Evolutionary conservation across 92 coral and sea anemone genomes (phyloP), one percentile per base, ranked within the genome.

Genomic region (Zoanthus sansibaricus): DNA sequence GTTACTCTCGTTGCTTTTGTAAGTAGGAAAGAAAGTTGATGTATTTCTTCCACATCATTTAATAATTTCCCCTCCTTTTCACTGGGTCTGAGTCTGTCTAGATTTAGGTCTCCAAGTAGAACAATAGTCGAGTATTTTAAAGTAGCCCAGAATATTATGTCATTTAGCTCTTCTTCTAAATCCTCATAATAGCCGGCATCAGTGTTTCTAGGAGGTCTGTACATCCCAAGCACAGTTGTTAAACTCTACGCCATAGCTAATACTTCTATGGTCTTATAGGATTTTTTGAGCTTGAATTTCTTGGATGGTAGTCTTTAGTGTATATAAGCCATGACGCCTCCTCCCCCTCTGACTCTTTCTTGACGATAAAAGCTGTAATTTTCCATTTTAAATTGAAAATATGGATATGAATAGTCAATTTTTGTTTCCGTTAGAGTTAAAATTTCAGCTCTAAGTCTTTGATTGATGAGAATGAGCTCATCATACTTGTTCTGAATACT

Each of bases 401-500:
- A 47, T 8, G 83, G 88, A 70, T 87, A 90, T 14, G 91, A 80
- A 10, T 85, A 87, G 78, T 90, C 91, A 49, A 90, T 90, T 87
- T 90, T 90, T 87, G 93, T 90, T 56, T 91, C 93, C 14, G 91
- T 87, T 32, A 83, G 71, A 7, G 87, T 72, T 18, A 87, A 62
- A 9, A 83, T 71, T 31, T 73, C 83, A 13, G 93, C 88, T 56
- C 76, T 87, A 3, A 87, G 76, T 55, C 87, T 87, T n/a, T n/a
- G n/a, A n/a, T 25, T 91, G 70, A 87, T 91, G 25, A 79, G 74
- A 82, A 76, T 86, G 11, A 90, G 12, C 76, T 90, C 93, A 30
- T 90, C 93, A 68, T 86, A 86, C 78, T 90, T 90, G 64, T 86
- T 90, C 74, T 90, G 93, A 12, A 91, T 9, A 71, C 91, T 91